A percentile compares a stretch with the other conserved stretches of the same genome.
Evolutionary conservation across 2,113 vertebrate species (phyloP).

Genomic region (Lasiurus borealis): DNA sequence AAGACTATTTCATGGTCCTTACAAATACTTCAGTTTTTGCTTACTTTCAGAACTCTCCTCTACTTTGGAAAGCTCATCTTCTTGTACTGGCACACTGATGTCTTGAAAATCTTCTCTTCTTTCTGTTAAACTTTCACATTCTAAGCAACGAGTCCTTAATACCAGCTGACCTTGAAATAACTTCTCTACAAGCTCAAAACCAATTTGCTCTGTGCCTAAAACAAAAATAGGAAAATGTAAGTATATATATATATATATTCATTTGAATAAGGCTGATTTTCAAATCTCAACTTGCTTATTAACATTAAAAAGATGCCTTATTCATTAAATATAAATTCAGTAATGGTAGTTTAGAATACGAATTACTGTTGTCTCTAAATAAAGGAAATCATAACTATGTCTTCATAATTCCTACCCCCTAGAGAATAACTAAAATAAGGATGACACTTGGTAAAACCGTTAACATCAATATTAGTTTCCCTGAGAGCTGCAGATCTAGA

Average conservation of each 20-base stretch:
- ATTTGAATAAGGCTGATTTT: constrained; percentile 48
- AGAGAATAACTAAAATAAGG: constrained; percentile 1
- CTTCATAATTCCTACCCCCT: neutral
- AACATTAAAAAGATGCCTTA: neutral
- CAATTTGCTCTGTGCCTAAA: constrained; percentile 86
- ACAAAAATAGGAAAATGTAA: constrained; percentile 35
- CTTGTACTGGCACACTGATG: constrained; percentile 98
- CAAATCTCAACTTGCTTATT: neutral
- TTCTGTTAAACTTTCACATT: constrained; percentile 98
- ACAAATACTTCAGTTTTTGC: constrained; percentile 53
- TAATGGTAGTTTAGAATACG: neutral
- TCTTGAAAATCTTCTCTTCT: constrained; percentile 98
- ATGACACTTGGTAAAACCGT: neutral
- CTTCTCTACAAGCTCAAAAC: constrained; percentile 94
- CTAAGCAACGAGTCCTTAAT: constrained; percentile 96
- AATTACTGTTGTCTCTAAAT: constrained; percentile 37
- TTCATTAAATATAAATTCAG: neutral
- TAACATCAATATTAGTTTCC: neutral
- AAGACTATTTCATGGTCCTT: neutral
- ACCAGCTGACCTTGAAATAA: constrained; percentile 97
- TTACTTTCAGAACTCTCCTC: constrained; percentile 93
- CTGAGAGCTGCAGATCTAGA: neutral
- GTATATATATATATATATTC: neutral
- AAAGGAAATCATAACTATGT: neutral
- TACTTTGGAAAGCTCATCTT: constrained; percentile 91